Evolutionary conservation across 1,140 invertebrate genomes (phyloP).

Genomic region (Papilio machaon): DNA sequence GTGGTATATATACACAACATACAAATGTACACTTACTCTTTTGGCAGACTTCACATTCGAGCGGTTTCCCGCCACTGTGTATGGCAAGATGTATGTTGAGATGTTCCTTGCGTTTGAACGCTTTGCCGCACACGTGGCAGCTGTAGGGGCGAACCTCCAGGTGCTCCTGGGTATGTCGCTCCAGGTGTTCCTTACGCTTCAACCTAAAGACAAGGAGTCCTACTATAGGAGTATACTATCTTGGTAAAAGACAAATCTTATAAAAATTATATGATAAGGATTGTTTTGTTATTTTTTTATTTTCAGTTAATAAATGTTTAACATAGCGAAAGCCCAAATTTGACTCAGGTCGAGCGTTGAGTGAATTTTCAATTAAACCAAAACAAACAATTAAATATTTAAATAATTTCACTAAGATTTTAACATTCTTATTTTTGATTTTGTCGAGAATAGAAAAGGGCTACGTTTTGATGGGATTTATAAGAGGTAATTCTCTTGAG

Average conservation of each 20-base stretch:
- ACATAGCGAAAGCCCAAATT: too few relatives aligned
- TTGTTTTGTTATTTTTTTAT: too few relatives aligned
- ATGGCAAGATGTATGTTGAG: constrained; percentile 89
- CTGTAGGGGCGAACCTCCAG: constrained; percentile 86
- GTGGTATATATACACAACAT: too few relatives aligned
- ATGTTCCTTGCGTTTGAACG: constrained; percentile 91
- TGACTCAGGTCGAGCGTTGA: too few relatives aligned
- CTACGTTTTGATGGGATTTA: background rate
- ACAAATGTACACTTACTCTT: constrained; percentile 60
- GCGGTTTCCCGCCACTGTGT: constrained; percentile 89
- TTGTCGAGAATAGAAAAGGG: background rate
- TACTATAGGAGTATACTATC: background rate
- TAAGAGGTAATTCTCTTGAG: background rate
- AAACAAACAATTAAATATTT: too few relatives aligned
- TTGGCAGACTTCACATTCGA: constrained; percentile 82
- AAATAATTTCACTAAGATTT: too few relatives aligned
- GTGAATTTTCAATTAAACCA: too few relatives aligned
- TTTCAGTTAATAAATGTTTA: too few relatives aligned
- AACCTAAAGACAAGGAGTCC: constrained; percentile 79
- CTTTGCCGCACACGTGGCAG: constrained; percentile 88
- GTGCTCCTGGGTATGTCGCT: constrained; percentile 89
- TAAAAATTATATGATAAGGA: too few relatives aligned
- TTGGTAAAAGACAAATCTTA: background rate
- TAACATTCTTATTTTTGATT: too few relatives aligned
- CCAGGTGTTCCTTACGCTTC: constrained; percentile 90